Evolutionary conservation across 1,140 invertebrate species (phyloP).

Genomic region (Aplysia californica): DNA sequence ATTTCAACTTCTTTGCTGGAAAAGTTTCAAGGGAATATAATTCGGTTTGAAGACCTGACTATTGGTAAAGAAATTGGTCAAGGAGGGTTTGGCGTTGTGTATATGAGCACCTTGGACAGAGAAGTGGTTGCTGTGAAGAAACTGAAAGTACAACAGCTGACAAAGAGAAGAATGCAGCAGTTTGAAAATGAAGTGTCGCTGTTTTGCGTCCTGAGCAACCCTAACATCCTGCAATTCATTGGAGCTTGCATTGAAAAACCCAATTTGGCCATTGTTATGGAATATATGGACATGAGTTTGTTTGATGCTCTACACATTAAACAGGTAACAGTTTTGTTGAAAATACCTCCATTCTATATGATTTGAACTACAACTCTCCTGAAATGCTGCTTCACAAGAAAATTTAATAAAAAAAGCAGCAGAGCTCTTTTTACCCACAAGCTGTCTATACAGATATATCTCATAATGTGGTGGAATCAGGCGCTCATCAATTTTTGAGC

Average conservation of each 20-base stretch:
- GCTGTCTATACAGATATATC: not conserved
- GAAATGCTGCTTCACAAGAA: too few relatives aligned
- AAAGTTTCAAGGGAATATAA: slow-evolving; percentile 17
- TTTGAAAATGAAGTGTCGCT: slow-evolving; percentile 36
- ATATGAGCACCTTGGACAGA: slow-evolving; percentile 32
- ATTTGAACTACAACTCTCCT: too few relatives aligned
- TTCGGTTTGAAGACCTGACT: slow-evolving; percentile 33
- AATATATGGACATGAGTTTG: slow-evolving; percentile 42
- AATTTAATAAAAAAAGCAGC: not conserved
- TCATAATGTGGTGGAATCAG: too few relatives aligned
- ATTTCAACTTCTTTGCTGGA: too few relatives aligned
- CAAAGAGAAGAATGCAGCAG: slow-evolving; percentile 24
- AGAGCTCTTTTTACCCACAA: not conserved
- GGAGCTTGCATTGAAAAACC: slow-evolving; percentile 36
- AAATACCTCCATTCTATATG: too few relatives aligned
- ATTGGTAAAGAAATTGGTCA: slow-evolving; percentile 34
- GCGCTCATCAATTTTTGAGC: too few relatives aligned
- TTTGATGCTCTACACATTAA: slow-evolving; percentile 39
- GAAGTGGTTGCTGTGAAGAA: slow-evolving; percentile 42
- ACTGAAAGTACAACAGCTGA: slow-evolving; percentile 28
- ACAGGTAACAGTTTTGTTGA: too few relatives aligned
- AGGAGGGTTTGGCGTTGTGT: slow-evolving; percentile 38
- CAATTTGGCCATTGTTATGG: slow-evolving; percentile 43
- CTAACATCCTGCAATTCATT: slow-evolving; percentile 40
- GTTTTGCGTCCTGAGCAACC: slow-evolving; percentile 33